phyloP scores from a whole-genome alignment of 2,797 vertebrate genomes.

The Ctenopoma kingsleyae region DNA sequence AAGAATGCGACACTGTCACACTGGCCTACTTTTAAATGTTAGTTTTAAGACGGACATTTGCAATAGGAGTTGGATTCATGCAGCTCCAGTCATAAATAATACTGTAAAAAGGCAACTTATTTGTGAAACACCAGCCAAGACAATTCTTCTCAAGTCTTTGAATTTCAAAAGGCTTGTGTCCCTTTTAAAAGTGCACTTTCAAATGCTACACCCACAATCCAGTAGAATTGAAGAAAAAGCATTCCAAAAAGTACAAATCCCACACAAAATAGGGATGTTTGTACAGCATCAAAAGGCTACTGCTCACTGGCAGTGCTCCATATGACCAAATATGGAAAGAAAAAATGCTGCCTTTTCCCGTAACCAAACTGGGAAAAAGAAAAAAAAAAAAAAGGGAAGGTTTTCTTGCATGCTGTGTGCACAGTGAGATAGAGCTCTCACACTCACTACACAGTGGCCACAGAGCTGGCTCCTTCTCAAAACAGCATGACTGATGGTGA shows the following conservation, averaged over 20 bases:
- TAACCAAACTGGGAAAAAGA: constrained; percentile 83
- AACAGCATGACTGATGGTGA: constrained; percentile 74
- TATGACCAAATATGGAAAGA: constrained; percentile 89
- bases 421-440: constrained; percentile 83
- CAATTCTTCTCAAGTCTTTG: constrained; percentile 36
- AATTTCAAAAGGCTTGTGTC: constrained; percentile 63
- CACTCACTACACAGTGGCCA: constrained; percentile 73
- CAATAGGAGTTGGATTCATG: constrained; percentile 60
- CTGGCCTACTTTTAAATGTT: constrained; percentile 58
- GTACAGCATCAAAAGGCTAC: constrained; percentile 86
- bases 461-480: constrained; percentile 69
- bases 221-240: constrained; percentile 69
- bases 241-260: constrained; percentile 77
- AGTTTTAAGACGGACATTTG: constrained; percentile 73
- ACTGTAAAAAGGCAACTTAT: constrained; percentile 52
- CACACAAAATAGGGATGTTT: constrained; percentile 84
- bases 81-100: constrained; percentile 65
- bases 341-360: constrained; percentile 89
- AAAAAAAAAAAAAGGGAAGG: constrained; percentile 49
- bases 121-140: constrained; percentile 39
- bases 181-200: constrained; percentile 65
- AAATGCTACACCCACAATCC: constrained; percentile 72
- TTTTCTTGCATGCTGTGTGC: constrained; percentile 82
- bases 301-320: constrained; percentile 85
- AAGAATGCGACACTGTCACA: constrained; percentile 49